Evolutionary conservation across 1,140 invertebrate species (phyloP).

Genomic region (Drosophila ogumai): DNA sequence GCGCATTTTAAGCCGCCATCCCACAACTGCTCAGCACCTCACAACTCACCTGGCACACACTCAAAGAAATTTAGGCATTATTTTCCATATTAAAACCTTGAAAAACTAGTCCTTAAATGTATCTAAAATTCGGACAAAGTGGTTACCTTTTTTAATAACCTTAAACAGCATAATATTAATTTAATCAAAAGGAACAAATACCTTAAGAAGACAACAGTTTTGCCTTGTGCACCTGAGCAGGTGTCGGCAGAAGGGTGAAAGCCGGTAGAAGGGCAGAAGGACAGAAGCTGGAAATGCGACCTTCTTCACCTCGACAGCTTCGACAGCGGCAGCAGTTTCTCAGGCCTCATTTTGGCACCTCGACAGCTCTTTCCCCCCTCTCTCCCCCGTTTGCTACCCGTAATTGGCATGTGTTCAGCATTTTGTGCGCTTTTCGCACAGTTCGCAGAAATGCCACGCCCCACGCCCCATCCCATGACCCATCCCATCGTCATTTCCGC

Average conservation of each 20-base stretch:
- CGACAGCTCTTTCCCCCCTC: constrained; percentile 47
- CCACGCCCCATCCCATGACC: constrained; percentile 41
- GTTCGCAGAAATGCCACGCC: constrained; percentile 67
- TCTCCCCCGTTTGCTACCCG: constrained; percentile 44
- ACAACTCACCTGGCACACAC: constrained; percentile 9
- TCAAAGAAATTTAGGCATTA: not conserved
- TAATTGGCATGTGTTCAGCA: constrained; percentile 83
- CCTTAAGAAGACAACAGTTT: not conserved
- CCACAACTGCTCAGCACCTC: constrained; percentile 39
- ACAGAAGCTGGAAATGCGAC: constrained; percentile 43
- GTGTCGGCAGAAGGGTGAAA: constrained; percentile 12
- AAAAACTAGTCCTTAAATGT: not conserved
- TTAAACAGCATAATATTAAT: constrained; percentile 3
- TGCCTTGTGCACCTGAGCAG: constrained; percentile 9
- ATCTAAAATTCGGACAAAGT: not conserved
- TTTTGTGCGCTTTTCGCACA: constrained; percentile 80
- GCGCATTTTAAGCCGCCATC: constrained; percentile 46
- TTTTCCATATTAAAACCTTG: not conserved
- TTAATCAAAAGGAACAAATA: not conserved
- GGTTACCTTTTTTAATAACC: not conserved
- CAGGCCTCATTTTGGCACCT: constrained; percentile 81
- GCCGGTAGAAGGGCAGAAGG: not conserved
- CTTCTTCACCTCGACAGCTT: constrained; percentile 58
- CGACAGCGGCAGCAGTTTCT: constrained; percentile 38
- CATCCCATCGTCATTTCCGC: constrained; percentile 7